phyloP scores from a whole-genome alignment of 2,888 invertebrate species.

The Himalopsyche japonica region DNA sequence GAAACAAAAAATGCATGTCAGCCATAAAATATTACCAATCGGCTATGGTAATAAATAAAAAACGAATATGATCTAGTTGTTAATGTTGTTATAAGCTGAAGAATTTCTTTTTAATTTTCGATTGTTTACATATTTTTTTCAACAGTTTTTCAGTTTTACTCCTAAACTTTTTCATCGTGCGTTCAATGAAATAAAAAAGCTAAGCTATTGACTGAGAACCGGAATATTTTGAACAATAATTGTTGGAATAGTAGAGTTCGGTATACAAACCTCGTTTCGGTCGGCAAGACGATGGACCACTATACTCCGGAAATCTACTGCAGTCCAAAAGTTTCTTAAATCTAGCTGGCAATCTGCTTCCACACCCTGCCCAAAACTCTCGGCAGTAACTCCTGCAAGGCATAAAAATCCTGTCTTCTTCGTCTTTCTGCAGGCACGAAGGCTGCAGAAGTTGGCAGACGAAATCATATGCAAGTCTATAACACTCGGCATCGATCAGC shows the following conservation, averaged over 20 bases:
- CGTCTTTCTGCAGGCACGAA: conserved; percentile 60
- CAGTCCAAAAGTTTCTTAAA: conserved; percentile 77
- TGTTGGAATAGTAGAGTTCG: too few relatives aligned
- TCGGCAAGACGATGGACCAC: conserved; percentile 72
- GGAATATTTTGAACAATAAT: background rate
- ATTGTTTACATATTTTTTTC: too few relatives aligned
- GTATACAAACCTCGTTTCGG: conserved; percentile 70
- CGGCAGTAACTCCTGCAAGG: conserved; percentile 85
- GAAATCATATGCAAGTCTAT: conserved; percentile 84
- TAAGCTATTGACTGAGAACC: too few relatives aligned
- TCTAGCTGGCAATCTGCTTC: conserved; percentile 70
- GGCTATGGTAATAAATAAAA: too few relatives aligned
- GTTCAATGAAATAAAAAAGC: too few relatives aligned
- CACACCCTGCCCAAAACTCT: conserved; percentile 83
- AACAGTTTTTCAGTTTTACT: too few relatives aligned
- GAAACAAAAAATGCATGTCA: too few relatives aligned
- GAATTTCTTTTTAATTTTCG: too few relatives aligned
- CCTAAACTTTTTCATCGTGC: too few relatives aligned
- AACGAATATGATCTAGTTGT: too few relatives aligned
- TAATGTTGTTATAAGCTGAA: too few relatives aligned
- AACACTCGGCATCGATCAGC: conserved; percentile 89
- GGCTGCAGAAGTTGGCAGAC: conserved; percentile 87
- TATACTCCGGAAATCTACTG: conserved; percentile 77
- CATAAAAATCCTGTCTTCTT: conserved; percentile 63
- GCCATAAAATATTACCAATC: too few relatives aligned